Base-by-base conservation (phyloP, 2,888 invertebrate species). In the Cantharis rufa region DNA sequence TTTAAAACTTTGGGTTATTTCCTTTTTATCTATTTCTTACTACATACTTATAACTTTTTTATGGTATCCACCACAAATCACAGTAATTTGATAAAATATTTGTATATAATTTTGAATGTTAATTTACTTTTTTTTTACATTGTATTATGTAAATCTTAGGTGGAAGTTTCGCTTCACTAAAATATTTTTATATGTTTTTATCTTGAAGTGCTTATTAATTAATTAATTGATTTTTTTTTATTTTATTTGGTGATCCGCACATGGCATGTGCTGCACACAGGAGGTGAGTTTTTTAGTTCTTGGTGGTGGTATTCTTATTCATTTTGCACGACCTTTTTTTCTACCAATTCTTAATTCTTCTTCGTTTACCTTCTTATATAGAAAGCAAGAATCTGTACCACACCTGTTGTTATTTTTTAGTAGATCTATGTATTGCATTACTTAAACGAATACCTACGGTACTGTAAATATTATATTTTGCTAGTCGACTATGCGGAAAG, bases 261-360 rank as follows among this genome's bases (percentile, higher is more conserved):
- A 82, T 85, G 86, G 86, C 86, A 86, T 87, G 85, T 85, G 85
- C 86, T 85, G 86, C 82, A 84, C 84, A 82, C 86, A 88, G 88
- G 88, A 88, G 88, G 88, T 88, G 87, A 88, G 88, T 88, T 81
- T 80, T 80, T 84, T 82, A 81, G 78, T 82, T 84, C 82, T 83
- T 81, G 86, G 85, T 86, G 86, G 84, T 85, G 84, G 84, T 79
- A 79, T 77, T 71, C 70, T 75, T 80, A 72, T 75, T 70, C 69
- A 77, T 80, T 82, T 81, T 82, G 79, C 78, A 80, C 82, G 80
- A 79, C 71, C 76, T 64, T 71, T 75, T 74, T 71, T 70, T 75
- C 62, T 63, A 69, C 69, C 15, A 62, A 27, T 32, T 27, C 28
- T 28, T 28, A 28, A 28, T 28, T 48, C 48, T 48, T 48, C 48